Base-by-base conservation (phyloP, 2,113 vertebrate genomes). In the Girardinichthys multiradiatus region DNA sequence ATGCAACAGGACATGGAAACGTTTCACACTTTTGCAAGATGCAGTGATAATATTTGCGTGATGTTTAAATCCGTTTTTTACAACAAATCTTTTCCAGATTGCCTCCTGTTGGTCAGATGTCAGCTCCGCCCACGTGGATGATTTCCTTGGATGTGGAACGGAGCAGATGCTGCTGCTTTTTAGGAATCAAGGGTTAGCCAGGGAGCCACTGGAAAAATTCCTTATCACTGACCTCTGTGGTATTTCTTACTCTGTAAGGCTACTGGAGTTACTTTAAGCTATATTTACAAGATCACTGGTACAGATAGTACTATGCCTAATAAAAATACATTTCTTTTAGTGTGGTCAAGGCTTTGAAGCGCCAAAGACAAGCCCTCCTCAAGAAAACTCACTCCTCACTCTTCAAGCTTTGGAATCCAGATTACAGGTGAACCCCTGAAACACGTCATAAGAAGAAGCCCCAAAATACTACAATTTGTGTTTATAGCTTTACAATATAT, bases 81-180 rank as follows among this genome's bases (percentile, higher is more conserved):
- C 30, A 15, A 64, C 58, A 7, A 51, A 15, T 90, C 69, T 80
- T 45, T 75, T 89, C 51, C 92, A 99, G 98, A 87, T 97, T 65
- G 91, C 92, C 45, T 92, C 91, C 28, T 92, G 89, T 59, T 98
- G 96, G 97, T 92, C 96, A 69, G 81, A 87, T 2, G 90, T 97
- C 77, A 85, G 65, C 51, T 92, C 92, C 17, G 68, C 96, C 33
- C 91, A 96, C 26, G 90, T 97, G 67, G 96, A 97, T 81, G 97
- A 99, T 80, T 98, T 98, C 76, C 35, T 95, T 84, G 92, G 95
- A 78, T 93, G 70, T 89, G 98, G 98, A 82, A 95, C 90, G 27
- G 97, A 98, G 45, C 98, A 99, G 91, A 88, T 98, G 45, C 83
- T 99, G 30, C 58, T 98, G 30, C 33, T 97, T 89, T 96, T 95